Percentiles rank a stretch among this genome's conserved stretches.
phyloP scores from a whole-genome alignment of 2,797 vertebrate genomes.

The Heterohyrax brucei region DNA sequence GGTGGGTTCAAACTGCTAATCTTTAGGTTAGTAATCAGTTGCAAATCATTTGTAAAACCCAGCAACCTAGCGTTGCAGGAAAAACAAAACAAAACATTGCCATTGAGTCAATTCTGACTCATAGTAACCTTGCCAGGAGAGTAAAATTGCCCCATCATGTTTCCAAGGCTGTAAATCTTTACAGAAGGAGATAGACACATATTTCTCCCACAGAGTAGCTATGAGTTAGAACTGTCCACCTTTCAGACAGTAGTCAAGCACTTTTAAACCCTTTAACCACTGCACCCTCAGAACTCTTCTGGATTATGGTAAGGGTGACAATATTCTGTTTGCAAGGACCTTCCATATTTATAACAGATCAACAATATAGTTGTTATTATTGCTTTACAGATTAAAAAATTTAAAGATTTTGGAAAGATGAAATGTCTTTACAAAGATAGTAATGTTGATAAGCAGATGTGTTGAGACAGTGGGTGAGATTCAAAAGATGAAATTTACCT shows the following conservation, averaged over 20 bases:
- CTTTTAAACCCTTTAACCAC: neutral
- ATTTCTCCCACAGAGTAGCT: too few relatives aligned
- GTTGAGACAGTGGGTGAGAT: neutral
- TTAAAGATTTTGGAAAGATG: slow-evolving; percentile 7
- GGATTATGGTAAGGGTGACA: neutral
- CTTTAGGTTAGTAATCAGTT: neutral
- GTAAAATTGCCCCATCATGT: too few relatives aligned
- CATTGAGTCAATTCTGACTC: too few relatives aligned
- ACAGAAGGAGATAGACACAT: too few relatives aligned
- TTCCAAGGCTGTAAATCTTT: too few relatives aligned
- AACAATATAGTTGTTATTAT: neutral
- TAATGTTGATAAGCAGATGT: neutral
- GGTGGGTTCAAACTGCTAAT: neutral
- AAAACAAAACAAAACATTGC: too few relatives aligned
- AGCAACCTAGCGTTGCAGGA: too few relatives aligned
- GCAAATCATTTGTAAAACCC: too few relatives aligned
- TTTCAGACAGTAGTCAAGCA: neutral
- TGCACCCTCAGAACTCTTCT: neutral
- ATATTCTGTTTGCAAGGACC: neutral
- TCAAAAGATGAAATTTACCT: neutral
- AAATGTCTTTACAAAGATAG: neutral
- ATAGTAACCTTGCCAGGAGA: too few relatives aligned
- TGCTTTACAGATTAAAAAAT: neutral
- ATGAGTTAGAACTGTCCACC: neutral
- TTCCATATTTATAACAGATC: neutral